A percentile compares a stretch with the other conserved stretches of the same genome.
These are phyloP conservation scores for Oreochromis tanganicae DNA, from an alignment of 2,113 vertebrate species.

Conservation along the genomic window DNA sequence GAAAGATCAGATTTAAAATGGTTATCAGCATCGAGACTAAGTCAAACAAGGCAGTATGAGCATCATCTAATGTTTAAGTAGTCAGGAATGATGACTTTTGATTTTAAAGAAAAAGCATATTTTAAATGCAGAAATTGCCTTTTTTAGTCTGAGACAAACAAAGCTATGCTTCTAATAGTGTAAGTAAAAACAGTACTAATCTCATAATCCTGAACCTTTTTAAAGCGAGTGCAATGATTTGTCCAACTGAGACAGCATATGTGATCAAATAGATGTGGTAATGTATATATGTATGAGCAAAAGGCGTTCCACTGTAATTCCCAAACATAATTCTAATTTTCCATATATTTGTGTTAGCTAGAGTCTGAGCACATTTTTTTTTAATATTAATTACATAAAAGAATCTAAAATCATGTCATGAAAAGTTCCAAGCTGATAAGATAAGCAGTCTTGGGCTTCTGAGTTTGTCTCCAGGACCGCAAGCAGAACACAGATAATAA, in stretches of 20 bases:
- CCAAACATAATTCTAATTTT: not conserved
- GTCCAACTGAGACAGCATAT: not conserved
- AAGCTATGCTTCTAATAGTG: not conserved
- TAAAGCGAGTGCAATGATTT: not conserved
- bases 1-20: not conserved
- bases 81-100: not conserved
- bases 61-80: not conserved
- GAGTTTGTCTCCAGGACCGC: not conserved
- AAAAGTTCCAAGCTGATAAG: not conserved
- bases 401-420: not conserved
- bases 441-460: not conserved
- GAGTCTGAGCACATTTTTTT: not conserved
- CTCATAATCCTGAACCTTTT: not conserved
- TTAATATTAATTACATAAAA: not conserved
- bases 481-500: not conserved
- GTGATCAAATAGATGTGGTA: not conserved
- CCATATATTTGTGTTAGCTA: not conserved
- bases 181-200: not conserved
- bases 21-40: too few relatives aligned
- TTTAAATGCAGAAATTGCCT: not conserved
- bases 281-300: not conserved
- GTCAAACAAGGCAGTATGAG: not conserved
- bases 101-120: not conserved
- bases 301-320: not conserved
- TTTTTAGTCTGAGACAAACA: not conserved